A percentile compares a stretch with the other conserved stretches of the same genome.
These are phyloP conservation scores for Platorchestia sp. DNA, from an alignment of 1,140 invertebrate species.

Conservation along the genomic window DNA sequence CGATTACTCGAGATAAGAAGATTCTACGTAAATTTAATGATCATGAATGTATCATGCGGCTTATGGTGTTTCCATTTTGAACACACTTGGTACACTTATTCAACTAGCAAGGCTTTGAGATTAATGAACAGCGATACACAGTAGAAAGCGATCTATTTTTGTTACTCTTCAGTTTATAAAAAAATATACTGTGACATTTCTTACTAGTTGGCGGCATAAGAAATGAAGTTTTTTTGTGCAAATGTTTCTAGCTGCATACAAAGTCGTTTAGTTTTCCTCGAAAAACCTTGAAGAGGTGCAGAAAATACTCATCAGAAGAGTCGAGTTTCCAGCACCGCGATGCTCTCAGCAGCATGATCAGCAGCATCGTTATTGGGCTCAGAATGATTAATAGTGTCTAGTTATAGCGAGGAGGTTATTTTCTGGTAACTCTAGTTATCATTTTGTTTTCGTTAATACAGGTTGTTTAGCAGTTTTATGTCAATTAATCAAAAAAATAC, in stretches of 20 bases:
- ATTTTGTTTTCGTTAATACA: neutral
- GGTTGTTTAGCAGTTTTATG: neutral
- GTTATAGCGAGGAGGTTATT: neutral
- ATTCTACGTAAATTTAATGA: too few relatives aligned
- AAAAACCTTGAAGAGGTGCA: neutral
- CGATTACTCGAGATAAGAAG: too few relatives aligned
- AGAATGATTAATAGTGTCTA: neutral
- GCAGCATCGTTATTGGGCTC: neutral
- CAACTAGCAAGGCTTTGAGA: too few relatives aligned
- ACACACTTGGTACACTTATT: too few relatives aligned
- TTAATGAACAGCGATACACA: too few relatives aligned
- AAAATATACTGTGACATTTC: too few relatives aligned
- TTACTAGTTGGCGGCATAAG: too few relatives aligned
- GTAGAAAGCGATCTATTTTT: too few relatives aligned
- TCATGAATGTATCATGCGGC: too few relatives aligned
- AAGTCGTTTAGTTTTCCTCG: neutral
- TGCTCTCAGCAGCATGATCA: neutral
- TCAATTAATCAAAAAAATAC: neutral
- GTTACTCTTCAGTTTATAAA: too few relatives aligned
- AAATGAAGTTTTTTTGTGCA: too few relatives aligned
- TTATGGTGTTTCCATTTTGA: too few relatives aligned
- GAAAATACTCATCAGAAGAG: neutral
- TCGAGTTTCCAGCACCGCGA: neutral
- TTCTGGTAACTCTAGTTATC: neutral
- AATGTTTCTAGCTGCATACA: neutral